phyloP scores from a whole-genome alignment of 2,797 vertebrate genomes.

The Kryptopterus vitreolus region DNA sequence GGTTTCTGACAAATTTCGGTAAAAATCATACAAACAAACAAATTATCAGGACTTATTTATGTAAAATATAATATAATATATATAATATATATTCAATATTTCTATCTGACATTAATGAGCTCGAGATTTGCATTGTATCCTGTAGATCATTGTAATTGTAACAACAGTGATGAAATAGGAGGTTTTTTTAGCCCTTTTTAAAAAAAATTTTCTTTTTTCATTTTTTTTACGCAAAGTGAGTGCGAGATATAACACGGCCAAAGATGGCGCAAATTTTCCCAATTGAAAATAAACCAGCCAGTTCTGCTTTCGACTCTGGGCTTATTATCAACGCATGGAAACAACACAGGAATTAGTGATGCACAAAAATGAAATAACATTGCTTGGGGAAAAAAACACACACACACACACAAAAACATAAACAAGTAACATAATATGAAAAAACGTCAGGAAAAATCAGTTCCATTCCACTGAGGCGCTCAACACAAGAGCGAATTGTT shows the following conservation, averaged over 20 bases:
- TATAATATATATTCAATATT: no score
- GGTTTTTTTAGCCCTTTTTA: background rate
- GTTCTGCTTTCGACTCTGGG: conserved; percentile 11
- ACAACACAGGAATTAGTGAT: conserved; percentile 32
- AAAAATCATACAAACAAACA: background rate
- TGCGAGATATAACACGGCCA: background rate
- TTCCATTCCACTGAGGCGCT: conserved; percentile 64
- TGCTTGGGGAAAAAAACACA: conserved; percentile 52
- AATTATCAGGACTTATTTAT: background rate
- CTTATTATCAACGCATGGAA: conserved; percentile 31
- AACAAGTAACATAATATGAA: conserved; percentile 65
- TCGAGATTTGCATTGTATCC: background rate
- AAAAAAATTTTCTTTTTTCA: no score
- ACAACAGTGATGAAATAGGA: background rate
- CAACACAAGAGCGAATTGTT: conserved; percentile 66
- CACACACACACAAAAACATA: no score
- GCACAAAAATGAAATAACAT: conserved; percentile 54
- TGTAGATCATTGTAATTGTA: background rate
- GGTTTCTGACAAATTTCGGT: background rate
- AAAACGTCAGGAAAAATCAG: conserved; percentile 66
- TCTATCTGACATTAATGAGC: background rate
- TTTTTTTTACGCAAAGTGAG: conserved; percentile 1
- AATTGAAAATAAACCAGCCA: conserved; percentile 14
- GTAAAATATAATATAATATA: no score
- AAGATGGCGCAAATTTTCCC: conserved; percentile 6